Conservation (phyloP, 2,797 vertebrate species). For the Lindbergichthys nudifrons region DNA sequence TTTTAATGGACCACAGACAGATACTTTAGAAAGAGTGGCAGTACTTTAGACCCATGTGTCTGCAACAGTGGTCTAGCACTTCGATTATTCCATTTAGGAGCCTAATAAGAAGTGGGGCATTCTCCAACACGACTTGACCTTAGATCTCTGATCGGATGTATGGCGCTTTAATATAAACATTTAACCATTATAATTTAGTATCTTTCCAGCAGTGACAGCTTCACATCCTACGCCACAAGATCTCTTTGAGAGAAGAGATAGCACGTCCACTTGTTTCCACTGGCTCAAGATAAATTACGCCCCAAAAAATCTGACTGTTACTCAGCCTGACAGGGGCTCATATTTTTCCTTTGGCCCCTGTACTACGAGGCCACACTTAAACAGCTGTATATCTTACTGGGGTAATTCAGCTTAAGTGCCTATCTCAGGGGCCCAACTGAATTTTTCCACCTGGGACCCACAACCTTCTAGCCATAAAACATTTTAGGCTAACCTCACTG, state of each 20-base stretch:
- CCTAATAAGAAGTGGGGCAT: slow-evolving; percentile 74
- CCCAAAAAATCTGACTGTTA: slow-evolving; percentile 8
- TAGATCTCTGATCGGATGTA: slow-evolving; percentile 57
- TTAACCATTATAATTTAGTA: slow-evolving; percentile 62
- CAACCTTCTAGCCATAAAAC: slow-evolving; percentile 48
- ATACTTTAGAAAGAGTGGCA: slow-evolving; percentile 40
- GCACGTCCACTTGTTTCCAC: slow-evolving; percentile 2
- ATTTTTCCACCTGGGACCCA: slow-evolving; percentile 46
- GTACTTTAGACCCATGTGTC: slow-evolving; percentile 30
- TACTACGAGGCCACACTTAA: slow-evolving; percentile 42
- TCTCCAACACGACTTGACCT: slow-evolving; percentile 76
- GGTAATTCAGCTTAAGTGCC: slow-evolving; percentile 50
- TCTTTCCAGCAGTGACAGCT: slow-evolving; percentile 36
- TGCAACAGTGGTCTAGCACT: slow-evolving; percentile 33
- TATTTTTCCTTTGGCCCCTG: slow-evolving; percentile 25
- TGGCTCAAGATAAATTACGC: slow-evolving; percentile 11
- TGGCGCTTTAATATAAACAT: slow-evolving; percentile 62
- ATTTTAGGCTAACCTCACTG: slow-evolving; percentile 38
- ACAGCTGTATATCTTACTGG: slow-evolving; percentile 49
- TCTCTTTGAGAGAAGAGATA: slow-evolving; percentile 7
- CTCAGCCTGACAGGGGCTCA: slow-evolving; percentile 7
- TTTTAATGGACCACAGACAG: slow-evolving; percentile 19
- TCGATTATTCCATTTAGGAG: slow-evolving; percentile 60
- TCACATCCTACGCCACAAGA: slow-evolving; percentile 5
- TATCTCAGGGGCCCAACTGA: slow-evolving; percentile 50